Evolutionary conservation across 2,888 invertebrate species (phyloP).

Genomic region (Melieria picta): DNA sequence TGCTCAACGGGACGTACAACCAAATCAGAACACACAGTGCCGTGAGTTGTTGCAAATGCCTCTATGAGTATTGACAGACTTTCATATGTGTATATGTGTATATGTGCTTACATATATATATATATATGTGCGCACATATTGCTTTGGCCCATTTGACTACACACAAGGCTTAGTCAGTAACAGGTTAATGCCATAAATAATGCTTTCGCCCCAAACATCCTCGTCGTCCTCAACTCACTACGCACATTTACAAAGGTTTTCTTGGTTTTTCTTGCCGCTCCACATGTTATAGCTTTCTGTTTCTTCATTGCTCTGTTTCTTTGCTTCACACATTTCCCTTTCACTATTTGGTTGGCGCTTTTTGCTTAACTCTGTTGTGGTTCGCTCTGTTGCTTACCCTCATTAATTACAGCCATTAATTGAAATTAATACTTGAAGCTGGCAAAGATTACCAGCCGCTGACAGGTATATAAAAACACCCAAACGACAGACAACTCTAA

Average conservation of each 20-base stretch:
- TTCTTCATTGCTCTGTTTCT: background rate
- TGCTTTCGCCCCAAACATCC: background rate
- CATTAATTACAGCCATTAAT: conserved; percentile 2
- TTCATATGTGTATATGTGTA: background rate
- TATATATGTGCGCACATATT: background rate
- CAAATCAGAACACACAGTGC: too few relatives aligned
- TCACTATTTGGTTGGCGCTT: background rate
- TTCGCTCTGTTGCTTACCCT: background rate
- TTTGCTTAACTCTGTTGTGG: background rate
- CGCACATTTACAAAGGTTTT: background rate
- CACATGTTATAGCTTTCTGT: background rate
- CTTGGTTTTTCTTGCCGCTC: background rate
- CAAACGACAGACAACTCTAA: background rate
- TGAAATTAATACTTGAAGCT: background rate
- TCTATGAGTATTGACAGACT: too few relatives aligned
- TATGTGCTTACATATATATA: background rate
- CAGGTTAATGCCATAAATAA: conserved; percentile 16
- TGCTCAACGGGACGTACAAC: background rate
- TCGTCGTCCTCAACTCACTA: background rate
- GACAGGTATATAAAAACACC: background rate
- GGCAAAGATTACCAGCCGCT: background rate
- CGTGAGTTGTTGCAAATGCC: too few relatives aligned
- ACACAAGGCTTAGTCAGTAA: background rate
- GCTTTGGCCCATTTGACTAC: too few relatives aligned
- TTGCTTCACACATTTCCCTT: background rate